phyloP scores from a whole-genome alignment of 2,797 vertebrate species.

The Chaetophractus vellerosus region DNA sequence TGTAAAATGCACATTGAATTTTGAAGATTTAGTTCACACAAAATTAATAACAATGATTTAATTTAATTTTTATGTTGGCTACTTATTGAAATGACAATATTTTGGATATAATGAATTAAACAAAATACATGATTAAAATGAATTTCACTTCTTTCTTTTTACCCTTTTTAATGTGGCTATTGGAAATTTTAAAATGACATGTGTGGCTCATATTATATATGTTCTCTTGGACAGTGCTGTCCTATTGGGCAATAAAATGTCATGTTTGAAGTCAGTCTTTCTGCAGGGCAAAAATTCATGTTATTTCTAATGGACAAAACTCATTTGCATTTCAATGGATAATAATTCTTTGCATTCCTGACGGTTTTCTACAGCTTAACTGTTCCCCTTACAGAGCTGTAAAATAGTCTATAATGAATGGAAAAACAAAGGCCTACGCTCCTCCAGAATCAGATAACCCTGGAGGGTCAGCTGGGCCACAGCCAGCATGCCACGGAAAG shows the following conservation, averaged over 20 bases:
- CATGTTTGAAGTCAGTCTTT: slow-evolving; percentile 50
- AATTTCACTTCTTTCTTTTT: slow-evolving; percentile 46
- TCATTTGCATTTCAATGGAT: slow-evolving; percentile 44
- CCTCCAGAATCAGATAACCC: background rate
- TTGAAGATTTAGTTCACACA: slow-evolving; percentile 25
- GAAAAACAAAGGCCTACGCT: background rate
- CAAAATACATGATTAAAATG: slow-evolving; percentile 51
- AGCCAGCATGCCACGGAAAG: background rate
- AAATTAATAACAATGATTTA: too few species aligned
- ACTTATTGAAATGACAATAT: slow-evolving; percentile 45
- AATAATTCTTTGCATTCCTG: slow-evolving; percentile 44
- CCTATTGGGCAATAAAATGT: background rate
- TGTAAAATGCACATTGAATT: background rate
- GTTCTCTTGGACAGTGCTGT: background rate
- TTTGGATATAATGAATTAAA: slow-evolving; percentile 39
- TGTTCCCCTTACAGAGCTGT: background rate
- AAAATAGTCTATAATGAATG: background rate
- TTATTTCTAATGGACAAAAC: background rate
- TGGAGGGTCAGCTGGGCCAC: background rate
- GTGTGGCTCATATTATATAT: background rate
- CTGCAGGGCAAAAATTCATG: background rate
- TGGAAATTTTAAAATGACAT: slow-evolving; percentile 28
- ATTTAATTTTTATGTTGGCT: slow-evolving; percentile 30
- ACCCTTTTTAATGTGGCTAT: background rate
- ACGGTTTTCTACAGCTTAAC: slow-evolving; percentile 30